Evolutionary conservation across 1,140 invertebrate genomes (phyloP).

Genomic region (Phortica variegata): DNA sequence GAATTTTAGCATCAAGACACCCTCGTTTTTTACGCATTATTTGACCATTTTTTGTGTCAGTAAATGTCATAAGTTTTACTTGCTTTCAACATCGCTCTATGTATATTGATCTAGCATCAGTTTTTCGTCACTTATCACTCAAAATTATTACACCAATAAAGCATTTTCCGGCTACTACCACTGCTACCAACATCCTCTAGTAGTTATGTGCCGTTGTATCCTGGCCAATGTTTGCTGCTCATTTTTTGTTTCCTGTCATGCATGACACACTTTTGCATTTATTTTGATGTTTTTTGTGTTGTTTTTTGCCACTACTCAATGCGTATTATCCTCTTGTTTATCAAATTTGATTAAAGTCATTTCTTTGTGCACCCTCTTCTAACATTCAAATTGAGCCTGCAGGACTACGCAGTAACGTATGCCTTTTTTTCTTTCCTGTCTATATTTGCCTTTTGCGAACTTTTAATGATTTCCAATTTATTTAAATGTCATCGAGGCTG

Average conservation of each 20-base stretch:
- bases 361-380: constrained; percentile 46
- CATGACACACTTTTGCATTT: constrained; percentile 50
- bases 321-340: constrained; percentile 35
- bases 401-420: too few species aligned
- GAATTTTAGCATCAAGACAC: too few species aligned
- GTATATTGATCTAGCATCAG: constrained; percentile 20
- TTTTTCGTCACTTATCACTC: constrained; percentile 54
- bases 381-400: too few species aligned
- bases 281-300: constrained; percentile 24
- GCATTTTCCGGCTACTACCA: constrained; percentile 37
- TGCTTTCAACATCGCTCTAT: too few species aligned
- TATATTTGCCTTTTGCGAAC: constrained; percentile 3
- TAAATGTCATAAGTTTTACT: too few species aligned
- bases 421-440: constrained; percentile 16
- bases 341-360: constrained; percentile 52
- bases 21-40: constrained; percentile 14
- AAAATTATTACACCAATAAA: constrained; percentile 55
- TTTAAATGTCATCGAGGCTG: constrained; percentile 47
- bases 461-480: constrained; percentile 46
- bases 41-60: constrained; percentile 6
- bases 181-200: constrained; percentile 17
- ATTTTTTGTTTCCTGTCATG: constrained; percentile 23
- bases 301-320: constrained; percentile 6
- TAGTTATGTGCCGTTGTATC: too few species aligned
- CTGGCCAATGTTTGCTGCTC: constrained; percentile 14